Evolutionary conservation across 92 coral and sea anemone genomes (phyloP), one percentile per base, ranked within the genome.

Genomic region (Chrysogorgia sp.): DNA sequence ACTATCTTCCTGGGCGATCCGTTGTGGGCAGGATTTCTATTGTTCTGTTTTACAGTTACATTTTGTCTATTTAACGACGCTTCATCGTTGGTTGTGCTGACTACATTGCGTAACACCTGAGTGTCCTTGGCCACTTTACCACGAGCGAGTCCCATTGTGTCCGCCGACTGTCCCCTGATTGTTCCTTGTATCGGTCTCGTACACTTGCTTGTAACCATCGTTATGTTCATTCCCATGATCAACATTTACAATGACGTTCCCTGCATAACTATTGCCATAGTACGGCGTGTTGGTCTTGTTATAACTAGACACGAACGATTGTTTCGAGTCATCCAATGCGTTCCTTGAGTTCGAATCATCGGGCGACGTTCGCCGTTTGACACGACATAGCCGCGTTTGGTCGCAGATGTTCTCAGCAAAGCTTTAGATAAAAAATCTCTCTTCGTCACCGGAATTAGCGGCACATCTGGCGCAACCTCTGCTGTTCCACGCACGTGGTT

Each of bases 381-480:
- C n/a, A n/a, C n/a, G n/a, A n/a, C n/a, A n/a, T n/a, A n/a, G n/a
- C 22, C 1, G 2, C 6, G 31, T 2, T 20, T 31, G 26, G 12
- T 34, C 2, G 31, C 35, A 34, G 1, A 3, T 6, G 58, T 41
- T 41, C 63, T 1, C 0, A 6, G 50, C 21, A 72, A 34, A 72
- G 79, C 79, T 37, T 53, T 72, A 15, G 64, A 72, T 3, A 72
- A 40, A 25, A 72, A 72, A 56, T 72, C 79, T 55, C 43, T 72
- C 37, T 37, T 72, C 1, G 79, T 72, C 22, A 72, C 52, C 31
- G 79, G 79, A 10, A 72, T 35, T 12, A 72, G 79, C 1, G 79
- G 65, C n/a, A 50, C 55, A 20, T 72, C 79, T 1, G 79, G 79
- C 0, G 48, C 26, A 24, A 26, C 23, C 1, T 69, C 76, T 47